These are phyloP conservation scores for Fundulus diaphanus DNA, from an alignment of 2,797 vertebrate species.

Conservation along the genomic window DNA sequence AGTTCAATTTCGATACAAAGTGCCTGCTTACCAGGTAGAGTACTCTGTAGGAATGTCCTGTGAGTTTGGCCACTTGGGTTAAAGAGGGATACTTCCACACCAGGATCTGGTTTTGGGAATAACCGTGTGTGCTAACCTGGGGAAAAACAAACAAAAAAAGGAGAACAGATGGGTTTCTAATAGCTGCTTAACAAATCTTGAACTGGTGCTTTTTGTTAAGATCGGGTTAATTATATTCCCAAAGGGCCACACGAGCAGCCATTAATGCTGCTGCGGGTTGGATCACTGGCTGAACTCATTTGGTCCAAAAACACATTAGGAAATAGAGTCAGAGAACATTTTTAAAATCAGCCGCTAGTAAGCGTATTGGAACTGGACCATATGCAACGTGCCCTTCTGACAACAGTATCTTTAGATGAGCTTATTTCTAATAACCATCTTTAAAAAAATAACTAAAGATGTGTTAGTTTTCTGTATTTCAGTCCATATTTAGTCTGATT, in stretches of 20 bases:
- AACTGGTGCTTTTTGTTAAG: neutral
- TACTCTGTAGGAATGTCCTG: conserved; percentile 96
- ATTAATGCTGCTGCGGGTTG: neutral
- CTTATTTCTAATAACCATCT: too few relatives aligned
- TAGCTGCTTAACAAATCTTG: neutral
- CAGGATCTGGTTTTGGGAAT: conserved; percentile 99
- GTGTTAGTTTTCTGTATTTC: too few relatives aligned
- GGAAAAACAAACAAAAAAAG: conserved; percentile 13
- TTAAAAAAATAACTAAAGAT: too few relatives aligned
- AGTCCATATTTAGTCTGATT: too few relatives aligned
- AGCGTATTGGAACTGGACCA: too few relatives aligned
- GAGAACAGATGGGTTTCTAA: neutral
- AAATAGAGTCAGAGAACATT: too few relatives aligned
- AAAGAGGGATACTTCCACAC: conserved; percentile 99
- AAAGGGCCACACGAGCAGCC: neutral
- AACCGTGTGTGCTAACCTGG: conserved; percentile 98
- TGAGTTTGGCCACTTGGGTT: conserved; percentile 98
- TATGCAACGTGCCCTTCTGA: too few relatives aligned
- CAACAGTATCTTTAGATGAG: too few relatives aligned
- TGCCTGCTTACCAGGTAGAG: conserved; percentile 91
- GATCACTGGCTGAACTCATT: too few relatives aligned
- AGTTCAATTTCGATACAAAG: neutral
- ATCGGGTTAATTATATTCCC: neutral
- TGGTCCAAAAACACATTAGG: too few relatives aligned
- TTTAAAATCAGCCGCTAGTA: too few relatives aligned